phyloP scores from a whole-genome alignment of 37 sponge, comb jelly and placozoan genomes.

The Beroe ovata region DNA sequence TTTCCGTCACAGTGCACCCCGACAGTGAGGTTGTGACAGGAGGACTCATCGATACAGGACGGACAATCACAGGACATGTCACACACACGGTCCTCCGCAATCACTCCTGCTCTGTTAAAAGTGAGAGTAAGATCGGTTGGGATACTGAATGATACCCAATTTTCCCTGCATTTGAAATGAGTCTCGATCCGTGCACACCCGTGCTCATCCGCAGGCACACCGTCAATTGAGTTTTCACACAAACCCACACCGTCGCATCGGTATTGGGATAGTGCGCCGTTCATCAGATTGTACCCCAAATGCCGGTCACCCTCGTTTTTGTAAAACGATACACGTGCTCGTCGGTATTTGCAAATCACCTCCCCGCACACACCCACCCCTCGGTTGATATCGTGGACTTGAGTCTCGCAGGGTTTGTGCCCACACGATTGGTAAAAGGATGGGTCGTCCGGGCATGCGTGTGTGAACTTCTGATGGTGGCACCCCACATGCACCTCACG shows the following conservation, averaged over 20 bases:
- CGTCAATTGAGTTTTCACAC: neutral
- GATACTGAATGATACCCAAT: neutral
- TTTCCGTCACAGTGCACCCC: neutral
- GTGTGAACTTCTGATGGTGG: neutral
- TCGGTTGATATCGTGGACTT: neutral
- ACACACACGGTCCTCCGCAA: neutral
- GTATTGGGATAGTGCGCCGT: neutral
- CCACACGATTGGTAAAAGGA: conserved; percentile 21
- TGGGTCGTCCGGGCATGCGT: neutral
- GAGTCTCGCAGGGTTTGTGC: neutral
- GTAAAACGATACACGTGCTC: neutral
- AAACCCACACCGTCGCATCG: neutral
- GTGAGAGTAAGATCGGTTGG: neutral
- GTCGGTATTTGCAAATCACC: neutral
- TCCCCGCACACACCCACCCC: conserved; percentile 3
- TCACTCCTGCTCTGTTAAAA: neutral
- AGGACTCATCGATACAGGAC: conserved; percentile 12
- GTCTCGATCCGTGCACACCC: neutral
- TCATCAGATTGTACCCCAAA: neutral
- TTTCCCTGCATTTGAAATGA: neutral
- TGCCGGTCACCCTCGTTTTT: neutral
- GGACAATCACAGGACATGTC: neutral
- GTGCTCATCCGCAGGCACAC: neutral
- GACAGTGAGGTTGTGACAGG: neutral
- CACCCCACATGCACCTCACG: neutral